Evolutionary conservation across 1,140 invertebrate genomes (phyloP), one percentile per base, ranked within the genome.

Genomic region (Rhizoglyphus robini): DNA sequence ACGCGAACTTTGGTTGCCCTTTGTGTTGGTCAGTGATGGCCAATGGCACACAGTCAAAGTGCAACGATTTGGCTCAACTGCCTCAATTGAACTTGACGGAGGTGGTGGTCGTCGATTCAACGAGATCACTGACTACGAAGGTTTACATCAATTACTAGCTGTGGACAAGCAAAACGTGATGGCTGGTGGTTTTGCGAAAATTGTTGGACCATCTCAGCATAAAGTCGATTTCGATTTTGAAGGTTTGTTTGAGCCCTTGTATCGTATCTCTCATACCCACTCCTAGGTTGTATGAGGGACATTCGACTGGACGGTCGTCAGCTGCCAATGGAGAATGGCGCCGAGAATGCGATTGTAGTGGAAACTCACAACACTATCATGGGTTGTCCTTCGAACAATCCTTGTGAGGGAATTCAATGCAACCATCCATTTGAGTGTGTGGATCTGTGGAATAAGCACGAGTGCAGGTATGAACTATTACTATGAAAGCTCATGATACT

Each of bases 221-320:
- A 88, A 93, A 78, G 90, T 95, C 4, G 92, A 92, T 73, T 86
- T 88, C n/a, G 91, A 95, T 75, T 94, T 93, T 72, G 90, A 93
- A 81, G 86, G 87, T 88, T 74, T 74, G 2, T 18, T 1, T 54
- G 8, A 59, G n/a, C 31, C 27, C 4, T 31, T n/a, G n/a, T n/a
- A n/a, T n/a, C n/a, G n/a, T n/a, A n/a, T n/a, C n/a, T n/a, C n/a
- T n/a, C n/a, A n/a, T n/a, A 58, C 72, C 64, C 63, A 71, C n/a
- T n/a, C n/a, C 38, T 67, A 88, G 86, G 86, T 60, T 90, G 88
- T 74, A 76, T 90, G 71, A 86, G 87, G 70, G 88, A 90, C 70
- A 85, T 90, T 48, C 82, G 93, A 68, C 78, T 95, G 51, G 90
- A 96, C 78, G 88, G 88, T 20, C 90, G 90, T 72, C 90, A 92